Conservation (phyloP, 2,113 vertebrate genomes). For the Melospiza georgiana region DNA sequence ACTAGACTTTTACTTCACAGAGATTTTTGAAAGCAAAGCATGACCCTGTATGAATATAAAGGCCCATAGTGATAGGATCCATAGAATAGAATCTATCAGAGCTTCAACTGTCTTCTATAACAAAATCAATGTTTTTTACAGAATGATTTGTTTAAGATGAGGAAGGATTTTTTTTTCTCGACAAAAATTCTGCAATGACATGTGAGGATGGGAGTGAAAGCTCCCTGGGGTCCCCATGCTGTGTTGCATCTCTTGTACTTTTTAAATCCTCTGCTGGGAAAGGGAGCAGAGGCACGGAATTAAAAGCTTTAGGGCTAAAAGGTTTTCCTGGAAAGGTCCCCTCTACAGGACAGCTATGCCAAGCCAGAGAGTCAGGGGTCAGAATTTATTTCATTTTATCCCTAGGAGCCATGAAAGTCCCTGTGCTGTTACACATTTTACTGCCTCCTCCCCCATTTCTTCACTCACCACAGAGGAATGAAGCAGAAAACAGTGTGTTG, state of each 20-base stretch:
- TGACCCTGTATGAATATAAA: neutral
- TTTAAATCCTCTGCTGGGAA: neutral
- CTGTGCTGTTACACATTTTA: neutral
- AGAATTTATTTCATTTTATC: neutral
- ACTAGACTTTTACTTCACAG: accelerated
- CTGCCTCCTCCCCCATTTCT: neutral
- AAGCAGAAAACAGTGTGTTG: neutral
- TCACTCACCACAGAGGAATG: neutral
- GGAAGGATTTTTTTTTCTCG: neutral
- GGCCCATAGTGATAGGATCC: neutral
- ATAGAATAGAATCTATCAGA: neutral
- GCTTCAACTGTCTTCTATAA: neutral
- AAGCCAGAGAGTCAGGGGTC: neutral
- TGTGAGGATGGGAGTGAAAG: neutral
- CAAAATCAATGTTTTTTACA: neutral
- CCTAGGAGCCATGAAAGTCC: neutral
- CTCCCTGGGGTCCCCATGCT: neutral
- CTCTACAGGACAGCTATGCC: neutral
- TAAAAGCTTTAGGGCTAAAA: neutral
- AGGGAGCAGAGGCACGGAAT: neutral
- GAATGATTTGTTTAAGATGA: neutral
- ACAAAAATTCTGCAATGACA: neutral
- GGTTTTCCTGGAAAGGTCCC: neutral
- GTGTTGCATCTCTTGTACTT: neutral
- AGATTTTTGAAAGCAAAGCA: neutral